Evolutionary conservation across 2,888 invertebrate genomes (phyloP).

Genomic region (Argyresthia albistria): DNA sequence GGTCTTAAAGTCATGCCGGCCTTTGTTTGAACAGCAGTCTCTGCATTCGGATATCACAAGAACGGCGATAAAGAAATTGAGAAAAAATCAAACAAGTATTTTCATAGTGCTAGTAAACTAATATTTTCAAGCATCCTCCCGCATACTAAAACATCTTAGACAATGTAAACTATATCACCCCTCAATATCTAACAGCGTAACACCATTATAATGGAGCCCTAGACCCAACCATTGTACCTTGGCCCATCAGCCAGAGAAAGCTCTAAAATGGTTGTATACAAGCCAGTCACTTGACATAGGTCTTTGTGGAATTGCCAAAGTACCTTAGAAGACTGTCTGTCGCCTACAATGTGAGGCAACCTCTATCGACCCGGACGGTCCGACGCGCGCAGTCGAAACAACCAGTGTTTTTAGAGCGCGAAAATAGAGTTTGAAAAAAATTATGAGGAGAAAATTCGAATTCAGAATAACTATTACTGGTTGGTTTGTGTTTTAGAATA

Average conservation of each 20-base stretch:
- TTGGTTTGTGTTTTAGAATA: too few species aligned
- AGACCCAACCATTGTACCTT: neutral
- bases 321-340: constrained; percentile 51
- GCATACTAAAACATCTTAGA: too few species aligned
- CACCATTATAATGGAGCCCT: neutral
- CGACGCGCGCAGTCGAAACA: constrained; percentile 67
- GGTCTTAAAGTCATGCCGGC: too few species aligned
- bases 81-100: too few species aligned
- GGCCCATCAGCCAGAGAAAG: neutral
- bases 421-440: constrained; percentile 14
- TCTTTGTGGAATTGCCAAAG: neutral
- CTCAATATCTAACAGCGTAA: neutral
- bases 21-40: too few species aligned
- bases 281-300: neutral
- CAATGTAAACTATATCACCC: too few species aligned
- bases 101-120: too few species aligned
- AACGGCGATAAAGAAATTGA: too few species aligned
- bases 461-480: too few species aligned
- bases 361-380: constrained; percentile 55
- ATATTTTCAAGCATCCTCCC: too few species aligned
- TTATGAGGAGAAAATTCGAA: too few species aligned
- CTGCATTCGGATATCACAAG: too few species aligned
- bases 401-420: constrained; percentile 21
- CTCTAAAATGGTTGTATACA: neutral
- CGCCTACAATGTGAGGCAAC: constrained; percentile 38